phyloP scores from a whole-genome alignment of 2,113 vertebrate genomes.

The Ancistrus triradiatus region DNA sequence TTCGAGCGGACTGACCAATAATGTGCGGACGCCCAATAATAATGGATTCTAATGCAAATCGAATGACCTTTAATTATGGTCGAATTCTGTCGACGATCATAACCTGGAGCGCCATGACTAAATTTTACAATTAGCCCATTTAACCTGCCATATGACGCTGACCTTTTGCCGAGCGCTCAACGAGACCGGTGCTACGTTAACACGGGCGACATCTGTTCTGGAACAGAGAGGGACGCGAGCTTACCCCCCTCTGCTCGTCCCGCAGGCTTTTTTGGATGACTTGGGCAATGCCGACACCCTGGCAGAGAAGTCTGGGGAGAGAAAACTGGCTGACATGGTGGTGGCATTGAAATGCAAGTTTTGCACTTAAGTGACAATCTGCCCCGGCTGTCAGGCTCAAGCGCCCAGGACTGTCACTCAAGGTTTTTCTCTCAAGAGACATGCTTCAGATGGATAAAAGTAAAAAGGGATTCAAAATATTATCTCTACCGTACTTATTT shows the following conservation, averaged over 20 bases:
- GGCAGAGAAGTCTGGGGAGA: slow-evolving; percentile 24
- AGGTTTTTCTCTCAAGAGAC: neutral
- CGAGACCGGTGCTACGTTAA: slow-evolving; percentile 69
- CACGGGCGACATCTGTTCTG: slow-evolving; percentile 69
- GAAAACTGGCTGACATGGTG: slow-evolving; percentile 30
- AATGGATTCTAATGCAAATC: slow-evolving; percentile 45
- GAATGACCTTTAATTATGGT: slow-evolving; percentile 55
- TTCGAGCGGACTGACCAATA: slow-evolving; percentile 35
- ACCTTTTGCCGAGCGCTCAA: slow-evolving; percentile 69
- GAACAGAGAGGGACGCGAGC: slow-evolving; percentile 49
- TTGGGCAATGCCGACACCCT: slow-evolving; percentile 20
- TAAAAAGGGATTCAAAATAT: too few relatives aligned
- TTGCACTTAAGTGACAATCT: slow-evolving; percentile 32
- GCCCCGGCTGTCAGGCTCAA: neutral
- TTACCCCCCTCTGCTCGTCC: slow-evolving; percentile 10
- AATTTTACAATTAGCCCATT: slow-evolving; percentile 71
- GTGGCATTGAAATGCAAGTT: slow-evolving; percentile 30
- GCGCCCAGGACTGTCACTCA: slow-evolving; percentile 13
- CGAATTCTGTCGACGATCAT: slow-evolving; percentile 49
- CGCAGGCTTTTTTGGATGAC: slow-evolving; percentile 43
- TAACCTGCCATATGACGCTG: slow-evolving; percentile 74
- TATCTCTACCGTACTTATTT: too few relatives aligned
- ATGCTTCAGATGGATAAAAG: neutral
- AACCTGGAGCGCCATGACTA: slow-evolving; percentile 54
- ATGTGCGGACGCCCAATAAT: slow-evolving; percentile 43